Evolutionary conservation across 2,888 invertebrate genomes (phyloP).

Genomic region (Spodoptera picta): DNA sequence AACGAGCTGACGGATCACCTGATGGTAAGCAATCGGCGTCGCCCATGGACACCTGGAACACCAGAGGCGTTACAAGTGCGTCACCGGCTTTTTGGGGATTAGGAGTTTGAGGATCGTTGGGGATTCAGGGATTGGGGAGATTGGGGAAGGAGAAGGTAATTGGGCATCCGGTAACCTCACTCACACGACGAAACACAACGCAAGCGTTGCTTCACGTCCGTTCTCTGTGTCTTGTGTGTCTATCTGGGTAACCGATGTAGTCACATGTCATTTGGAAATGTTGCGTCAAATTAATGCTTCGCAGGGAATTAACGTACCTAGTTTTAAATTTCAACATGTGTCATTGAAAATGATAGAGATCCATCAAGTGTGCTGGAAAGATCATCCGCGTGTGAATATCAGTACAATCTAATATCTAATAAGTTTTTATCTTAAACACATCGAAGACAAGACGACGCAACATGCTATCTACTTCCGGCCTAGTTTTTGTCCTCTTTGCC

Average conservation of each 20-base stretch:
- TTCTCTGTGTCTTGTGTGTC: too few relatives aligned
- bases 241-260: slow-evolving; percentile 5
- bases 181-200: too few relatives aligned
- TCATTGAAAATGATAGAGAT: slow-evolving; percentile 54
- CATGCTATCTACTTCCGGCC: slow-evolving; percentile 73
- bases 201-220: too few relatives aligned
- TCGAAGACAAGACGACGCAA: slow-evolving; percentile 56
- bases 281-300: slow-evolving; percentile 38
- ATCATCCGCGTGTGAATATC: slow-evolving; percentile 60
- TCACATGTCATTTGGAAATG: slow-evolving; percentile 38
- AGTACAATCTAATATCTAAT: slow-evolving; percentile 63
- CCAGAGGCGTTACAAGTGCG: too few relatives aligned
- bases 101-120: too few relatives aligned
- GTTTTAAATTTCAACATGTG: slow-evolving; percentile 57
- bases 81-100: too few relatives aligned
- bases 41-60: too few relatives aligned
- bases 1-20: too few relatives aligned
- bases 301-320: slow-evolving; percentile 34
- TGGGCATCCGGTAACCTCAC: too few relatives aligned
- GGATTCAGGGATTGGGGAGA: too few relatives aligned
- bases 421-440: slow-evolving; percentile 60
- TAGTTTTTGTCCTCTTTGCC: slow-evolving; percentile 66
- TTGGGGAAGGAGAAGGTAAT: too few relatives aligned
- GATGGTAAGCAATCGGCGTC: too few relatives aligned
- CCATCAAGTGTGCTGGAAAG: slow-evolving; percentile 59